phyloP scores from a whole-genome alignment of 1,140 invertebrate species.

The Leptinotarsa lineolata region DNA sequence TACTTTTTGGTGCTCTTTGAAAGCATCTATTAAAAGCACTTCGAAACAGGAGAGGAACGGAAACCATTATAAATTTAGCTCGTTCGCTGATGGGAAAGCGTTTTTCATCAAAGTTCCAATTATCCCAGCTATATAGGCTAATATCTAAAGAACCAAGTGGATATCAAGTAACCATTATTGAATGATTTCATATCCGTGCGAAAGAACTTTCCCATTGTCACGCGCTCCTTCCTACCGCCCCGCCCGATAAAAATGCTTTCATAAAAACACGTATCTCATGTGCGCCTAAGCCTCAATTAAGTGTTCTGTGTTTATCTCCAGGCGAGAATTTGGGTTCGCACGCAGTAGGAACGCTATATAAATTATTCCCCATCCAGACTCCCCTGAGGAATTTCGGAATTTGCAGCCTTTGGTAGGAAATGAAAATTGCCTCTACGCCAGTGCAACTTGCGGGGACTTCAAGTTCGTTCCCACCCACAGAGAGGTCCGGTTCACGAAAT shows the following conservation, averaged over 20 bases:
- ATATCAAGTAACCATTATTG: background rate
- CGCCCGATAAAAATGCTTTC: background rate
- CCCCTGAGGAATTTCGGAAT: slow-evolving; percentile 12
- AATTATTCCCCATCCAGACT: slow-evolving; percentile 11
- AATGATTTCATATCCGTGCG: background rate
- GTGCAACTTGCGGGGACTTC: slow-evolving; percentile 31
- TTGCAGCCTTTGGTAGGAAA: background rate
- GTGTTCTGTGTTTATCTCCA: background rate
- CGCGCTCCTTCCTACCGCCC: background rate
- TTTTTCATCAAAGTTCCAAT: too few relatives aligned
- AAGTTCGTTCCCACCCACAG: slow-evolving; percentile 23
- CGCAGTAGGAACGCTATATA: background rate
- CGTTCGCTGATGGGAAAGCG: too few relatives aligned
- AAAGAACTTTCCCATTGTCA: background rate
- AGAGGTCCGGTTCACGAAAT: slow-evolving; percentile 16
- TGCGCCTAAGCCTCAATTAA: background rate
- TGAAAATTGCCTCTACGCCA: slow-evolving; percentile 14
- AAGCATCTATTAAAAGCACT: too few relatives aligned
- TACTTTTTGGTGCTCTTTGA: too few relatives aligned
- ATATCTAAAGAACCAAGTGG: background rate
- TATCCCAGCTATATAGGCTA: background rate
- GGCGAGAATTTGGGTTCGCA: slow-evolving; percentile 1
- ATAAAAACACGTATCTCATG: slow-evolving; percentile 4
- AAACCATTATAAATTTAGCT: too few relatives aligned
- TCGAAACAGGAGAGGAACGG: too few relatives aligned